These are phyloP conservation scores for Prunella strophiata DNA, from an alignment of 2,797 vertebrate genomes.

Conservation along the genomic window DNA sequence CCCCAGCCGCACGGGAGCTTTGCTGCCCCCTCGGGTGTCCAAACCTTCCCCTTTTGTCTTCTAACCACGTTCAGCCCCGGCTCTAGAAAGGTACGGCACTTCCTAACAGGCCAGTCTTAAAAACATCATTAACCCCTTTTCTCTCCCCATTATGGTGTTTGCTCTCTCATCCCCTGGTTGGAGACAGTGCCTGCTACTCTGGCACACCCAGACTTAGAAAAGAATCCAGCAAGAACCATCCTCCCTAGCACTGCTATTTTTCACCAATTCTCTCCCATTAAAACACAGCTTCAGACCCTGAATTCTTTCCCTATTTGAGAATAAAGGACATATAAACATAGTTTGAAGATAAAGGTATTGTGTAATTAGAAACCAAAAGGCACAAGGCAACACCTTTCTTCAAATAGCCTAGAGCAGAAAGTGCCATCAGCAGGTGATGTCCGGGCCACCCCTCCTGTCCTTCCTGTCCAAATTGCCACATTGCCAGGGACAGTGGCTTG, in stretches of 20 bases:
- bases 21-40: fast-evolving
- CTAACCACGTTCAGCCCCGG: fast-evolving
- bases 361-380: neutral
- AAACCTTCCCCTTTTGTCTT: neutral
- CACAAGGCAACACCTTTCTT: neutral
- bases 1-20: neutral
- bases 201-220: neutral
- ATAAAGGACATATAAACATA: neutral
- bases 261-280: neutral
- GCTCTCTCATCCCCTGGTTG: neutral
- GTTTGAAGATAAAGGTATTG: neutral
- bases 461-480: neutral
- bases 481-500: neutral
- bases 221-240: neutral
- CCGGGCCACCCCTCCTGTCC: neutral
- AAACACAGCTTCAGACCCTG: neutral
- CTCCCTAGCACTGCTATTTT: neutral
- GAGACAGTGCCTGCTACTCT: neutral
- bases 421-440: neutral
- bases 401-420: neutral
- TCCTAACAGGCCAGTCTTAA: neutral
- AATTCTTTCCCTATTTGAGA: neutral
- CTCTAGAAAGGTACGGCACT: neutral
- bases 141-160: neutral
- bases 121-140: neutral